Evolutionary conservation across 1,140 invertebrate genomes (phyloP).

Genomic region (Drosophila subobscura): DNA sequence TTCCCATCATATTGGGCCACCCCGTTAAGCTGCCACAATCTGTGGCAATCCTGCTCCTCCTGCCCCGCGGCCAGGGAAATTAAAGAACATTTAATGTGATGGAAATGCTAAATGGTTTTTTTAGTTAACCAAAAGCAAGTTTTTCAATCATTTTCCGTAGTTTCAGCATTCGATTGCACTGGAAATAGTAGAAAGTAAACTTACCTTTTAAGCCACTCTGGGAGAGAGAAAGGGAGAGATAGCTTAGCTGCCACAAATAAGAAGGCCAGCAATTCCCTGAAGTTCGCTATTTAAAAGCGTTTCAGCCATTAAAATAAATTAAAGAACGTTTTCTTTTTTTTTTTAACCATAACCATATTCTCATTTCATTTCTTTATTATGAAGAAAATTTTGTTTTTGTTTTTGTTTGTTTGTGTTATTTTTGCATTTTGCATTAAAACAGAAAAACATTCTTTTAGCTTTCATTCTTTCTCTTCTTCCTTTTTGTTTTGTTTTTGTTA

Average conservation of each 20-base stretch:
- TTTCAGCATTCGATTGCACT: no score
- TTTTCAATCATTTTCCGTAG: no score
- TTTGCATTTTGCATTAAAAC: constrained; percentile 33
- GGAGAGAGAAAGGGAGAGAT: no score
- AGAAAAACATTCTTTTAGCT: constrained; percentile 70
- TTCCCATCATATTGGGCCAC: neutral
- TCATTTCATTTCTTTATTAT: constrained; percentile 59
- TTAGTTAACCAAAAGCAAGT: no score
- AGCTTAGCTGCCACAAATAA: no score
- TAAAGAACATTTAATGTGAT: constrained; percentile 1
- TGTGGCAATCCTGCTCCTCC: neutral
- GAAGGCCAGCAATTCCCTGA: no score
- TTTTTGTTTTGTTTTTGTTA: constrained; percentile 34
- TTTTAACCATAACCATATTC: constrained; percentile 77
- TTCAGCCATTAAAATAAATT: neutral
- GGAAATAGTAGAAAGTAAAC: no score
- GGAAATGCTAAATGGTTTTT: no score
- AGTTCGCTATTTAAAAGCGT: no score
- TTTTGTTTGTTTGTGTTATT: constrained; percentile 19
- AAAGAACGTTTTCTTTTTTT: constrained; percentile 15
- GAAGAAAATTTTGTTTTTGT: constrained; percentile 71
- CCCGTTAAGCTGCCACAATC: constrained; percentile 21
- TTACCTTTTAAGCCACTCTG: no score
- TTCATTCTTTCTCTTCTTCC: constrained; percentile 37
- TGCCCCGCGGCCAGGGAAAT: neutral